phyloP scores from a whole-genome alignment of 2,113 vertebrate genomes.

The Ascaphus truei region DNA sequence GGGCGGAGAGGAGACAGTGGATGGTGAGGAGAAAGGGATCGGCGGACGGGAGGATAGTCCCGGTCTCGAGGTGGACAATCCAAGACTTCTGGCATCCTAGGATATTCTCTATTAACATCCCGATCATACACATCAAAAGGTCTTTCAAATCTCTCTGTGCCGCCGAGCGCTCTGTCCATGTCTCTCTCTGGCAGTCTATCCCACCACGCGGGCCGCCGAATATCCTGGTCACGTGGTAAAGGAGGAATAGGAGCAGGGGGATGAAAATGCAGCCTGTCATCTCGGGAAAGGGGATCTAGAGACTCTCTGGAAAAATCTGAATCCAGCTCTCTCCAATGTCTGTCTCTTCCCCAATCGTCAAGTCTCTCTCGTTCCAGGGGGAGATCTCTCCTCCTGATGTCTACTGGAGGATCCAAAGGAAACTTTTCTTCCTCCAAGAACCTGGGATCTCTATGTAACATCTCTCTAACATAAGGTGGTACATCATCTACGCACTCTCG shows the following conservation, averaged over 20 bases:
- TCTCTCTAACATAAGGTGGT: constrained; percentile 59
- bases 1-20: constrained; percentile 67
- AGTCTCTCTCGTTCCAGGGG: constrained; percentile 60
- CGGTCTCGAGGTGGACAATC: constrained; percentile 70
- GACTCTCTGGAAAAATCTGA: constrained; percentile 72
- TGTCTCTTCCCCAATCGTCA: constrained; percentile 67
- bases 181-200: constrained; percentile 53
- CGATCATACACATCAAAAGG: constrained; percentile 67
- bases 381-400: constrained; percentile 55
- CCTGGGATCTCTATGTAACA: constrained; percentile 54
- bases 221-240: constrained; percentile 64
- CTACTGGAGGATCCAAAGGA: constrained; percentile 66
- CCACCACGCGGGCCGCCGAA: constrained; percentile 68
- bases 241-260: constrained; percentile 65
- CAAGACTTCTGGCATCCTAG: constrained; percentile 71
- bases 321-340: constrained; percentile 77
- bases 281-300: constrained; percentile 71
- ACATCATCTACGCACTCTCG: constrained; percentile 54
- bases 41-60: constrained; percentile 71
- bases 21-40: constrained; percentile 71
- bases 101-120: constrained; percentile 70
- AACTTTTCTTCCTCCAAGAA: constrained; percentile 68
- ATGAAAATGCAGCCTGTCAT: constrained; percentile 65
- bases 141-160: constrained; percentile 69
- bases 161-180: constrained; percentile 59